Evolutionary conservation across 2,797 vertebrate species (phyloP).

Genomic region (Mormyrops attenuatus): DNA sequence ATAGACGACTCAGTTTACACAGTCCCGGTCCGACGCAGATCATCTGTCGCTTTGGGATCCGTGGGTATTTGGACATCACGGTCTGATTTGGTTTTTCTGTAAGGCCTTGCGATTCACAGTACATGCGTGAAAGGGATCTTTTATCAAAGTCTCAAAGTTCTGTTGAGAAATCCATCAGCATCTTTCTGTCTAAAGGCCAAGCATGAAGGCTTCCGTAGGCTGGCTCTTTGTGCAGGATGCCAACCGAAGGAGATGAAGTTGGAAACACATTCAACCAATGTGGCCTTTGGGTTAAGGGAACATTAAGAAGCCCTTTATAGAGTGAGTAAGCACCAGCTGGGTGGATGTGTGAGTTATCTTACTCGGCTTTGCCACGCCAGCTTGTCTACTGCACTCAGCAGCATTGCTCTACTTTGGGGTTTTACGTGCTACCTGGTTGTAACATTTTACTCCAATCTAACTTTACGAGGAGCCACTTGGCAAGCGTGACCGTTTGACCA

Average conservation of each 20-base stretch:
- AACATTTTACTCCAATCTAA: neutral
- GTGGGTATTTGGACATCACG: neutral
- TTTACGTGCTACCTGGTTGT: neutral
- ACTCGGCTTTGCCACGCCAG: neutral
- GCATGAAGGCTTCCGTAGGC: slow-evolving; percentile 29
- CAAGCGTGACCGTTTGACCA: neutral
- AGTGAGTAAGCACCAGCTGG: neutral
- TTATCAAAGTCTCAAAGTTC: slow-evolving; percentile 51
- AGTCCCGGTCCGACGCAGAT: neutral
- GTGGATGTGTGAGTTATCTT: neutral
- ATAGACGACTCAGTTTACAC: neutral
- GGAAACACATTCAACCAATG: slow-evolving; percentile 36
- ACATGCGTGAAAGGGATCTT: slow-evolving; percentile 44
- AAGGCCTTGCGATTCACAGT: slow-evolving; percentile 49
- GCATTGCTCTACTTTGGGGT: neutral
- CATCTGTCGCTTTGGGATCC: neutral
- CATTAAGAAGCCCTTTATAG: neutral
- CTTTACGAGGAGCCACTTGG: neutral
- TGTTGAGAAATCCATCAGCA: slow-evolving; percentile 41
- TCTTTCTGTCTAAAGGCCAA: slow-evolving; percentile 44
- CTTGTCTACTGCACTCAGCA: neutral
- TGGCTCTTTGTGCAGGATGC: slow-evolving; percentile 33
- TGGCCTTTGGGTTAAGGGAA: slow-evolving; percentile 52
- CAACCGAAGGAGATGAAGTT: slow-evolving; percentile 45
- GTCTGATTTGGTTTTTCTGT: slow-evolving; percentile 35